Conservation (phyloP, 1,140 invertebrate species). For the Aphelinus certus region DNA sequence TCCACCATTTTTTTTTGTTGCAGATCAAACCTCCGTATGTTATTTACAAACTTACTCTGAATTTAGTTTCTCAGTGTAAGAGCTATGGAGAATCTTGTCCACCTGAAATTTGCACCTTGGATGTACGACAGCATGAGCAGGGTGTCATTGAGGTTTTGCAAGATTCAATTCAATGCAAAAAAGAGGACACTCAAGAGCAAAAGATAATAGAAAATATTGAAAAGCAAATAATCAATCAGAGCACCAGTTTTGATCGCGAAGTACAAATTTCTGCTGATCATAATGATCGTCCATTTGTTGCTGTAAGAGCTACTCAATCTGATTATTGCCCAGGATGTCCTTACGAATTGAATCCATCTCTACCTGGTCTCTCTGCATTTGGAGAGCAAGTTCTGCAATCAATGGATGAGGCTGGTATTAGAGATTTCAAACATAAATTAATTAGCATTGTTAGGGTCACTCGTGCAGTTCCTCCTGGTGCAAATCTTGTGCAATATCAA, state of each 20-base stretch:
- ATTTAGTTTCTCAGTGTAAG: constrained; percentile 53
- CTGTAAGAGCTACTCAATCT: constrained; percentile 49
- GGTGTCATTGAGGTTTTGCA: constrained; percentile 49
- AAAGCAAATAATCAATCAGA: constrained; percentile 52
- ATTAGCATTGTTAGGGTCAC: constrained; percentile 54
- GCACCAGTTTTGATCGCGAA: constrained; percentile 54
- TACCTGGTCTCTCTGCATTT: constrained; percentile 53
- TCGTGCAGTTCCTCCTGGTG: constrained; percentile 54
- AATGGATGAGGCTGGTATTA: constrained; percentile 54
- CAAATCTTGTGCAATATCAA: constrained; percentile 57
- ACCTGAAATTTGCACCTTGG: constrained; percentile 54
- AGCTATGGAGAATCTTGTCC: constrained; percentile 46
- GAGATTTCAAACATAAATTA: constrained; percentile 59
- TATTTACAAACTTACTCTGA: constrained; percentile 54
- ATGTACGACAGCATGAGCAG: constrained; percentile 50
- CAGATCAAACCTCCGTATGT: constrained; percentile 51
- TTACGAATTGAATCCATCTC: constrained; percentile 58
- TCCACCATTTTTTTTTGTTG: constrained; percentile 35
- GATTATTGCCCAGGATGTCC: constrained; percentile 62
- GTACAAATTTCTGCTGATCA: constrained; percentile 51
- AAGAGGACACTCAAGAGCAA: constrained; percentile 46
- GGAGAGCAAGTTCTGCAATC: constrained; percentile 50
- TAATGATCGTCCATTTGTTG: constrained; percentile 56
- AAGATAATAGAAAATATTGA: constrained; percentile 51
- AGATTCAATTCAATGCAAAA: constrained; percentile 53